Conservation (phyloP, 2,113 vertebrate species). For the Hemiprocne comata region DNA sequence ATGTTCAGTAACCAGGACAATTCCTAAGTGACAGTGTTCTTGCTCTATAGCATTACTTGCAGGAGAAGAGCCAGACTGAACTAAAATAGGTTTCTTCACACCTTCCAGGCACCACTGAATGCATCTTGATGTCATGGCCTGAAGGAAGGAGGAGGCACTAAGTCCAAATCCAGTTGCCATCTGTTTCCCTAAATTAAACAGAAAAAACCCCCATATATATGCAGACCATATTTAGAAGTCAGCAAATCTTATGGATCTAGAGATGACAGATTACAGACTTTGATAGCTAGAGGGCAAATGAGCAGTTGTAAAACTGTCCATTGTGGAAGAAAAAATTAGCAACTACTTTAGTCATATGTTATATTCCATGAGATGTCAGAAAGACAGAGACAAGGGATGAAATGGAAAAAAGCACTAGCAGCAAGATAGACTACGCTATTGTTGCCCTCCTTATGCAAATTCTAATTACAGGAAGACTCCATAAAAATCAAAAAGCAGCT, state of each 20-base stretch:
- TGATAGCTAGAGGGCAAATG: not conserved
- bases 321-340: not conserved
- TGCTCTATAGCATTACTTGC: not conserved
- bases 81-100: constrained; percentile 39
- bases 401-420: not conserved
- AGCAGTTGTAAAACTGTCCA: not conserved
- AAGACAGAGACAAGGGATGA: not conserved
- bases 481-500: not conserved
- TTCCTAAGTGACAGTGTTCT: not conserved
- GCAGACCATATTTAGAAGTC: constrained; percentile 1
- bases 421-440: not conserved
- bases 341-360: not conserved
- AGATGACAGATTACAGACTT: not conserved
- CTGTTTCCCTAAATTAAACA: constrained; percentile 32
- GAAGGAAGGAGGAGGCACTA: not conserved
- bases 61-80: not conserved
- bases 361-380: not conserved
- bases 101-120: constrained; percentile 29
- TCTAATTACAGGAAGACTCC: not conserved
- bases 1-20: not conserved
- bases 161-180: constrained; percentile 21
- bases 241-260: not conserved
- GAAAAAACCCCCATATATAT: not conserved
- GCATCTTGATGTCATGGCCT: constrained; percentile 17
- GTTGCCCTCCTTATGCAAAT: not conserved